A percentile compares a stretch with the other conserved stretches of the same genome.
These are phyloP conservation scores for Cyanistes caeruleus DNA, from an alignment of 2,113 vertebrate genomes.

Conservation along the genomic window DNA sequence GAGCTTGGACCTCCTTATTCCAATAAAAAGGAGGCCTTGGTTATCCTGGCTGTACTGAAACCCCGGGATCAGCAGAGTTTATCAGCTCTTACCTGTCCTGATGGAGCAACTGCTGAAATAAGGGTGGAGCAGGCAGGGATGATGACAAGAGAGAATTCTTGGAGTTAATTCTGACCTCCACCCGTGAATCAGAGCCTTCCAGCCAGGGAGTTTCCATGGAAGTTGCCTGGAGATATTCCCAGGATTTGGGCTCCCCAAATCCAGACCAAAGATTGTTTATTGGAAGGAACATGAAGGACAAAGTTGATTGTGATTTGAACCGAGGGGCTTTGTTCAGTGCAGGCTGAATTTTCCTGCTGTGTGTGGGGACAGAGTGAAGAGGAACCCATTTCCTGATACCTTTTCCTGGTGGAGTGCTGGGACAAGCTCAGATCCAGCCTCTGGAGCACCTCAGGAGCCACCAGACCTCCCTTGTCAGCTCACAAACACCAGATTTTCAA, in stretches of 20 bases:
- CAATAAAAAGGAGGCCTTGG: not conserved
- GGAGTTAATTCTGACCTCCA: not conserved
- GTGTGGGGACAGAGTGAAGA: not conserved
- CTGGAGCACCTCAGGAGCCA: not conserved
- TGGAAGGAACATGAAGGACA: not conserved
- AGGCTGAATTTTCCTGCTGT: not conserved
- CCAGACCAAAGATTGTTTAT: not conserved
- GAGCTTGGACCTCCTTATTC: not conserved
- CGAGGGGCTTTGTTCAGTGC: not conserved
- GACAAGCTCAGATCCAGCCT: not conserved
- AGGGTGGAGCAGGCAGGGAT: constrained; percentile 14
- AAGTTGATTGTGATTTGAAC: not conserved
- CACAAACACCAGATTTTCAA: not conserved
- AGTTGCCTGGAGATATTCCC: not conserved
- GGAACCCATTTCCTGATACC: not conserved
- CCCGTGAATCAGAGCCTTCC: constrained; percentile 3
- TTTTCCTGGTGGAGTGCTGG: rapidly evolving
- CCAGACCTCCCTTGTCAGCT: not conserved
- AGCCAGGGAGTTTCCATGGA: not conserved
- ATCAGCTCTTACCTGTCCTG: not conserved
- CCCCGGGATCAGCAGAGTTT: not conserved
- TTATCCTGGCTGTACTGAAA: not conserved
- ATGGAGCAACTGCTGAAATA: not conserved
- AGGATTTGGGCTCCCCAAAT: not conserved
- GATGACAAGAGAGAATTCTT: not conserved